Percentiles rank a stretch among this genome's conserved stretches.
Evolutionary conservation across 1,140 invertebrate species (phyloP).

Genomic region (Delia radicum): DNA sequence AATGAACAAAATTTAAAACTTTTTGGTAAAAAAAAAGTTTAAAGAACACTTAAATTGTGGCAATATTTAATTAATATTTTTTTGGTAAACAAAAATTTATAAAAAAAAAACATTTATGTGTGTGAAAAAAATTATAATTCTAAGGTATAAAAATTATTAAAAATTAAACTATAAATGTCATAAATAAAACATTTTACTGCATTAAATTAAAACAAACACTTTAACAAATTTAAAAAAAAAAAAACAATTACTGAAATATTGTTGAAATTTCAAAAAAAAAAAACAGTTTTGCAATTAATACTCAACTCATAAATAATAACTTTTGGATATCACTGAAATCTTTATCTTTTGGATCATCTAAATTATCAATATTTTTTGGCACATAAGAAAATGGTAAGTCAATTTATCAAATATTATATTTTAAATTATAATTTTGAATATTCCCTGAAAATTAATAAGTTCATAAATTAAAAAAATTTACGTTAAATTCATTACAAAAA

Average conservation of each 20-base stretch:
- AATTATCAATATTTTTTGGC: background rate
- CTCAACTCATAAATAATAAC: background rate
- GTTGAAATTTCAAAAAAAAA: background rate
- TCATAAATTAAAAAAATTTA: too few species aligned
- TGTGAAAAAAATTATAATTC: background rate
- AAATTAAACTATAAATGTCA: background rate
- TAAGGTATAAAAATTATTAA: background rate
- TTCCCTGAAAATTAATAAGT: too few species aligned
- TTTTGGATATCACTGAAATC: background rate
- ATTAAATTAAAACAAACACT: background rate
- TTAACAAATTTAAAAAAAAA: background rate
- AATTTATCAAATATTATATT: too few species aligned
- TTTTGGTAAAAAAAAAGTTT: constrained; percentile 22
- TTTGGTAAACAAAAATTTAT: background rate
- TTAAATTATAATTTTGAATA: too few species aligned
- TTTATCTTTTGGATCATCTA: background rate
- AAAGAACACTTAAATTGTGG: constrained; percentile 3
- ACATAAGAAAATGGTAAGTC: background rate
- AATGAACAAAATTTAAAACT: background rate
- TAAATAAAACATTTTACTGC: constrained; percentile 25
- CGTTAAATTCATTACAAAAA: too few species aligned
- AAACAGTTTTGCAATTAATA: background rate
- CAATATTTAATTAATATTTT: constrained; percentile 10
- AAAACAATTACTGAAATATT: background rate
- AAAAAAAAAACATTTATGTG: background rate